phyloP scores from a whole-genome alignment of 2,888 invertebrate genomes.

The Lamproptera curius region DNA sequence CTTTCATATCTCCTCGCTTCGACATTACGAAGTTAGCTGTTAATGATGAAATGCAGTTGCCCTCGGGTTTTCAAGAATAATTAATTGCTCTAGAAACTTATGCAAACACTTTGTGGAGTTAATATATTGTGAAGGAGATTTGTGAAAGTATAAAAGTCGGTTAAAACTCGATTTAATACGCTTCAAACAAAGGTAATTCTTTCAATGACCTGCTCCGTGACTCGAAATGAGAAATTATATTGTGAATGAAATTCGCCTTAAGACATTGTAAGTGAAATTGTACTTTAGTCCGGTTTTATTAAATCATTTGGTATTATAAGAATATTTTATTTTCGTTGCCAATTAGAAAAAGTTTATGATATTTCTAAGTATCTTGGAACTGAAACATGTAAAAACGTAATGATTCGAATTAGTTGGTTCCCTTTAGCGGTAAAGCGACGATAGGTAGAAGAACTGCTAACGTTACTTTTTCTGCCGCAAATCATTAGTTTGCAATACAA shows the following conservation, averaged over 20 bases:
- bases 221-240: not conserved
- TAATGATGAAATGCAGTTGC: conserved; percentile 9
- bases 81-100: conserved; percentile 4
- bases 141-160: conserved; percentile 8
- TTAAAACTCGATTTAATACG: conserved; percentile 3
- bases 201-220: too few relatives aligned
- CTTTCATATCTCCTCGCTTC: not conserved
- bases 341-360: too few relatives aligned
- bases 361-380: too few relatives aligned
- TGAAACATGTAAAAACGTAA: too few relatives aligned
- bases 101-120: conserved; percentile 13
- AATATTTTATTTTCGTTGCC: too few relatives aligned
- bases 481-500: too few relatives aligned
- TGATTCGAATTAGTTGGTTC: too few relatives aligned
- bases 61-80: conserved; percentile 3
- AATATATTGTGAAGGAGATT: not conserved
- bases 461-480: too few relatives aligned
- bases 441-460: too few relatives aligned
- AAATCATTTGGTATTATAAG: too few relatives aligned
- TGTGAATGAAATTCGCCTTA: not conserved
- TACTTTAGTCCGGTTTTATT: too few relatives aligned
- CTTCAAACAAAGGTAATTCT: not conserved
- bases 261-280: not conserved
- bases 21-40: not conserved
- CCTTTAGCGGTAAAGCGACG: too few relatives aligned